Base-by-base conservation (phyloP, 2,797 vertebrate species). In the Acestrorhynchus altus region DNA sequence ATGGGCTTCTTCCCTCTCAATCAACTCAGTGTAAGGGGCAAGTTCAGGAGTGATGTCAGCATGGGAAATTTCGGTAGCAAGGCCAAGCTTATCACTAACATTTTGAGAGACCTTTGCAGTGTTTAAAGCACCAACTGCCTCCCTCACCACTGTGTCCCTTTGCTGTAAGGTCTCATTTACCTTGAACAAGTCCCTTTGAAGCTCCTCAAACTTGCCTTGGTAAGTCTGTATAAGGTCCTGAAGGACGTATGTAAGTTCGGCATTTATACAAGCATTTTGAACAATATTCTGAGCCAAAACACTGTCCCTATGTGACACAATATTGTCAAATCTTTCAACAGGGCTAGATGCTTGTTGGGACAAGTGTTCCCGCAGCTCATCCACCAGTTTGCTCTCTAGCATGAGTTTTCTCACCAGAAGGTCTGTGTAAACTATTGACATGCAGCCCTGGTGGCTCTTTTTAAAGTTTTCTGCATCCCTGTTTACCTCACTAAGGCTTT, bases 341-440 rank as follows among this genome's bases (percentile, higher is more conserved):
- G 79, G 68, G 24, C 26, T 89, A 56, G 87, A 89, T 8, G 83
- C 22, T 35, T 68, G 46, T 4, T 24, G 22, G 31, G 39, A 35
- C 28, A 47, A 26, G 8, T 16, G 26, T 70, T 78, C 85, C 72
- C 94, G 92, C 40, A 95, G 87, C 57, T 93, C 93, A 78, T 96
- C 93, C 4, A 97, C 88, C 72, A 98, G 96, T 8, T 91, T 90
- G 54, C 93, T 93, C 81, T 98, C 96, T 52, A 97, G 89, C 86
- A 96, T 90, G 54, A 98, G 87, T 87, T 98, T 98, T 83, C 91
- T 95, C 54, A 94, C 94, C 84, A 98, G 93, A 77, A 94, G 15
- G 0, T 95, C 90, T 24, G 94, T 94, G 65, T 97, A 93, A 79
- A 94, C 85, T 6, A 88, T 42, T 0, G 94, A 89, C 44, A 93